Evolutionary conservation across 2,113 vertebrate genomes (phyloP), one percentile per base, ranked within the genome.

Genomic region (Barnardius zonarius): DNA sequence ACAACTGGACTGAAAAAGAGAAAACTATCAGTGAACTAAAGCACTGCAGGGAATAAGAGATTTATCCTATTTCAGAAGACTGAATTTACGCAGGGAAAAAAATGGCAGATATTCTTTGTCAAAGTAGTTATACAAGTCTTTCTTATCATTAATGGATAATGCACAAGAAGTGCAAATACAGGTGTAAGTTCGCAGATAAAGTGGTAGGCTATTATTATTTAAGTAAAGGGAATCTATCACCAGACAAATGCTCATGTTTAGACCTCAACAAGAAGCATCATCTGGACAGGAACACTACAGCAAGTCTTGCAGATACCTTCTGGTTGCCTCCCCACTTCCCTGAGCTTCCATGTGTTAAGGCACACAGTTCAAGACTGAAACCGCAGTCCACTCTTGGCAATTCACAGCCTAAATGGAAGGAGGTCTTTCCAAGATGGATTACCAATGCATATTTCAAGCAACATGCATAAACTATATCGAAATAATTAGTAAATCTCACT

Each of bases 291-390:
- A 81, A 17, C 37, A 51, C 13, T 22, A 48, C 31, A 17, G 4
- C 1, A 0, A 35, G 18, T 46, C 39, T n/a, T 1, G 1, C 8
- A 14, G 51, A 51, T 39, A 35, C 33, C 41, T 62, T 33, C 15
- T 25, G 31, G 8, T 19, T 69, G 61, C 55, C 13, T n/a, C 4
- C 4, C 14, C 15, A 35, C 8, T 31, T 25, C 37, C 30, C 46
- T 30, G 55, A 69, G 16, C 10, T 64, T 84, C 24, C 2, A 0
- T 25, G 23, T 11, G 11, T 24, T 12, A 49, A 55, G 13, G 10
- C 35, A 79, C 5, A 10, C 49, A 62, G 67, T 86, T 72, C 14
- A 79, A 55, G 20, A 3, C 15, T 63, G 11, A 31, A 85, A 90
- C 52, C 6, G 12, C 7, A 52, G 8, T 24, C 49, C 48, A 23